Evolutionary conservation across 2,797 vertebrate species (phyloP), one percentile per base, ranked within the genome.

Genomic region (Hypotaenidia philippensis): DNA sequence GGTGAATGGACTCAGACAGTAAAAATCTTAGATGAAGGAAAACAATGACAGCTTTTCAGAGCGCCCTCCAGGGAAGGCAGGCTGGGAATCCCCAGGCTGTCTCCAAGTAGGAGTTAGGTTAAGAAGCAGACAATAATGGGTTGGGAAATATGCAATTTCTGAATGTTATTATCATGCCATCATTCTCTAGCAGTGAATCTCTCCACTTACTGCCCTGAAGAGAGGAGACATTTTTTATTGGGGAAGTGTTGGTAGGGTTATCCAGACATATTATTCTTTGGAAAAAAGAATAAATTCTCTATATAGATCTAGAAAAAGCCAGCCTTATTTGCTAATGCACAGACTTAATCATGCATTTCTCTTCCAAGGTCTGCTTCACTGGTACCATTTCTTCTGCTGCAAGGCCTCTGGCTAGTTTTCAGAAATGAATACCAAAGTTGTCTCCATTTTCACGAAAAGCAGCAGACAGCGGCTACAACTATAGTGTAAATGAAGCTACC

Each of bases 131-230:
- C 4, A 5, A 61, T 87, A 93, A 92, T 32, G 64, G 32, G 11
- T 61, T 91, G 64, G 83, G 69, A 95, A 96, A 89, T 38, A 38
- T 25, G 49, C 34, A 27, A 52, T 71, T 85, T 89, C 45, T 22
- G 52, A 59, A 77, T 66, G 19, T 31, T 92, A 86, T 87, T 50
- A 60, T 94, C 29, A n/a, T 83, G 52, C 32, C 32, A 38, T 78
- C 57, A 91, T 83, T 94, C n/a, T 49, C n/a, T 53, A 26, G 32
- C 49, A 83, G 68, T 81, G n/a, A 85, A 55, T 83, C 19, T 93
- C 36, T 91, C 36, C 14, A 34, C 14, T 77, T 74, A 70, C 7
- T 53, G 17, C 38, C 29, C 40, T 80, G 49, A 87, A 64, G 21
- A 87, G 3, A 1, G 26, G 10, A 85, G 26, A 68, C 3, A 18